Evolutionary conservation across 2,888 invertebrate species (phyloP).

Genomic region (Tetragonisca angustula): DNA sequence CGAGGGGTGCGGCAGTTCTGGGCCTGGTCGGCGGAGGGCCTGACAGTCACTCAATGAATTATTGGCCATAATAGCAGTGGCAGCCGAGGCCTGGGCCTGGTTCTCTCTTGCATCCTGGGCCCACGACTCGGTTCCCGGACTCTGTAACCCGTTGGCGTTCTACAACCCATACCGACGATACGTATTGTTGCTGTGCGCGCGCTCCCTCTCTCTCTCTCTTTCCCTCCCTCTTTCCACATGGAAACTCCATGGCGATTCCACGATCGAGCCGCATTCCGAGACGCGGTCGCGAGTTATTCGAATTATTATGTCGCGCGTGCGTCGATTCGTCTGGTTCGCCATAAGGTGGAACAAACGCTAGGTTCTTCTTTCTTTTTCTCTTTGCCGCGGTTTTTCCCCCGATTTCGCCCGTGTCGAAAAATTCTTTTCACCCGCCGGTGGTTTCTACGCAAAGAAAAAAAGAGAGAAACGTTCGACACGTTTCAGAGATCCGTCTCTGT

Average conservation of each 20-base stretch:
- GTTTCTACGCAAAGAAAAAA: background rate
- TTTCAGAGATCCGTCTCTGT: too few relatives aligned
- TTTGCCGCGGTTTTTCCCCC: background rate
- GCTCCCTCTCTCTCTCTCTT: slow-evolving; percentile 43
- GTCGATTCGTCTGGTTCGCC: background rate
- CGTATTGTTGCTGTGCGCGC: slow-evolving; percentile 72
- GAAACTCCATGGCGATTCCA: slow-evolving; percentile 43
- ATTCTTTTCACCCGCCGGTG: background rate
- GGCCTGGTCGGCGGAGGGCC: slow-evolving; percentile 77
- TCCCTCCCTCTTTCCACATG: background rate
- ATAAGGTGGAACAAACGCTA: too few relatives aligned
- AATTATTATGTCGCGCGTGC: background rate
- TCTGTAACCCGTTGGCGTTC: slow-evolving; percentile 69
- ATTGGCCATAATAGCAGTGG: slow-evolving; percentile 84
- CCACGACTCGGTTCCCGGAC: slow-evolving; percentile 71
- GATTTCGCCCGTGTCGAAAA: slow-evolving; percentile 9
- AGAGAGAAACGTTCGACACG: background rate
- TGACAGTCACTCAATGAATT: slow-evolving; percentile 84
- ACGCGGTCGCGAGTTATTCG: slow-evolving; percentile 18
- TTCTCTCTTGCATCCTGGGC: slow-evolving; percentile 66
- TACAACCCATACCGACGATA: slow-evolving; percentile 56
- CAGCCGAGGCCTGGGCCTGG: slow-evolving; percentile 76
- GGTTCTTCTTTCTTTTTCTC: too few relatives aligned
- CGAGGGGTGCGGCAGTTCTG: slow-evolving; percentile 75
- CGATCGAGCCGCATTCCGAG: slow-evolving; percentile 28